Evolutionary conservation across 2,797 vertebrate genomes (phyloP).

Genomic region (Melanotaenia boesemani): DNA sequence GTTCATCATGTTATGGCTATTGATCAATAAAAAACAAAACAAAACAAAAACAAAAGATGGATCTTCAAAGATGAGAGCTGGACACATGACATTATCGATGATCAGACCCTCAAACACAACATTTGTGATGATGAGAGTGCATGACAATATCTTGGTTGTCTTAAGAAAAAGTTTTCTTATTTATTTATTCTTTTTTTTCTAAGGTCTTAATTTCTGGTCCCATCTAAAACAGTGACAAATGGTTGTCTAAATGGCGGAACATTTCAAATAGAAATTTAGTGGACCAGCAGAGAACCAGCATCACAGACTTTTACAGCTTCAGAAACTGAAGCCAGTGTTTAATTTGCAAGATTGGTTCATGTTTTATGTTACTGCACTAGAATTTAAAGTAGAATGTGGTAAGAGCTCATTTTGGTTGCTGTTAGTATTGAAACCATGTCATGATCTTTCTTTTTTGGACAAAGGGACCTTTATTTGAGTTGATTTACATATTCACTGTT

Average conservation of each 20-base stretch:
- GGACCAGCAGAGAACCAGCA: neutral
- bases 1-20: constrained; percentile 6
- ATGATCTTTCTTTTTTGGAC: neutral
- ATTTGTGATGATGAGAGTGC: constrained; percentile 67
- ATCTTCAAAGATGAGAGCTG: constrained; percentile 4
- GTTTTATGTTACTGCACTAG: neutral
- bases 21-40: constrained; percentile 2
- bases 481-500: constrained; percentile 17
- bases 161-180: constrained; percentile 20
- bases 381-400: constrained; percentile 25
- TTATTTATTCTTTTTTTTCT: constrained; percentile 8
- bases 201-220: neutral
- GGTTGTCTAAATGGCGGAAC: constrained; percentile 8
- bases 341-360: constrained; percentile 18
- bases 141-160: constrained; percentile 75
- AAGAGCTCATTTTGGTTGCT: neutral
- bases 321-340: constrained; percentile 28
- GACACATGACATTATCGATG: neutral
- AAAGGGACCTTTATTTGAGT: neutral
- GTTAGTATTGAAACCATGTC: neutral
- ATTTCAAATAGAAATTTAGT: constrained; percentile 14
- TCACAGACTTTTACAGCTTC: constrained; percentile 11
- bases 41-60: neutral
- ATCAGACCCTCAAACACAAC: constrained; percentile 1
- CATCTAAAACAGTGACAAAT: neutral